Evolutionary conservation across 2,113 vertebrate species (phyloP), one percentile per base, ranked within the genome.

Genomic region (Neotoma lepida): DNA sequence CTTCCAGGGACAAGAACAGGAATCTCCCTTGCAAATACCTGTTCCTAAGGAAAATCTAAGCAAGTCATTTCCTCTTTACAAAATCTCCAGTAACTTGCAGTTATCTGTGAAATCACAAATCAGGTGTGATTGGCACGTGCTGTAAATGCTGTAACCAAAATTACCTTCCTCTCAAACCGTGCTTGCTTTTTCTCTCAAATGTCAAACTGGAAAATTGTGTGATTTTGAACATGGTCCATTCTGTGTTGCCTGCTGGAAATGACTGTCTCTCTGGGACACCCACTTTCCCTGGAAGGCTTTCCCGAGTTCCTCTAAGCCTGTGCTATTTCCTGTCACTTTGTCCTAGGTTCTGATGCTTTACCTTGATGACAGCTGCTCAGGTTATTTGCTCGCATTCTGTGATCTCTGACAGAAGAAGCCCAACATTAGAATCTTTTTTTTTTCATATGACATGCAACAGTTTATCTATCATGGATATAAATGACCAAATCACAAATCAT

Each of bases 81-180:
- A 70, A 91, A 41, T 71, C 20, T 91, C 66, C 56, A 82, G 10
- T 35, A 73, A 74, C 35, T 95, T 64, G 5, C 8, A 41, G 0
- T 63, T 93, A 5, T 39, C 61, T 64, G 14, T 84, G 73, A 93
- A 93, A 77, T 80, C 77, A 76, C 26, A 80, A 77, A 73, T 39
- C 58, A 80, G 18, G 2, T 56, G 63, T 54, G 26, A 77, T 77
- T 77, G 41, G 1, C 39, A 81, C 44, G 22, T 35, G 3, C 51
- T 89, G 30, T 89, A 89, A 44, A 5, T 17, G 5, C 28, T 85
- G 1, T 20, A 28, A 77, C 64, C 51, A 76, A 85, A 90, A 2
- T 46, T 9, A 68, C 4, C 51, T 89, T 54, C 80, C 18, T 85
- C 35, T 82, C 46, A 81, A 90, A n/a, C 4, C 10, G 24, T 24